These are phyloP conservation scores for Fulmarus glacialis DNA, from an alignment of 2,113 vertebrate genomes.

Conservation along the genomic window DNA sequence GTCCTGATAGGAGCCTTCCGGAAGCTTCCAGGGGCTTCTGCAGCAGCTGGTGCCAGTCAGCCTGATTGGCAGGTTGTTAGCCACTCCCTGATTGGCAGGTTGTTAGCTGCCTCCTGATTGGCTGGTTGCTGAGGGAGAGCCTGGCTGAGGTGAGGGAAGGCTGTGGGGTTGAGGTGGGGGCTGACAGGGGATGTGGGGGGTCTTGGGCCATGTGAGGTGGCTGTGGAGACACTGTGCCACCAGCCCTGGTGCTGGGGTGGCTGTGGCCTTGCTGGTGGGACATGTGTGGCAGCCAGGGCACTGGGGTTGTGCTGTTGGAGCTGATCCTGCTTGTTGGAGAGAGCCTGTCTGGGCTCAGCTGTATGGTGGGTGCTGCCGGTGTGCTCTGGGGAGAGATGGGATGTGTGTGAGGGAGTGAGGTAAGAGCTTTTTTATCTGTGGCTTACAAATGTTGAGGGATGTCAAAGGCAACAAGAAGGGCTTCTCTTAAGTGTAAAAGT, in stretches of 20 bases:
- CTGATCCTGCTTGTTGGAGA: not conserved
- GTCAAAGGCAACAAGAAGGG: not conserved
- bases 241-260: not conserved
- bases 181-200: rapidly evolving
- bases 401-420: not conserved
- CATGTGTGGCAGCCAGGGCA: not conserved
- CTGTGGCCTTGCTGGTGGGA: not conserved
- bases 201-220: not conserved
- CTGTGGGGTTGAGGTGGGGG: not conserved
- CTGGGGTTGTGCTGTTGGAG: not conserved
- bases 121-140: not conserved
- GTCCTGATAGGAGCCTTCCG: not conserved
- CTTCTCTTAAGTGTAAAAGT: not conserved
- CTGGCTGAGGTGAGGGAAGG: not conserved
- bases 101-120: not conserved
- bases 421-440: not conserved
- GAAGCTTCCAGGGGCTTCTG: not conserved
- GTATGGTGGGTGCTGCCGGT: not conserved
- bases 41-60: not conserved
- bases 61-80: no score
- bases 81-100: not conserved
- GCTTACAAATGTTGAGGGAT: no score
- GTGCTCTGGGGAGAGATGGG: not conserved
- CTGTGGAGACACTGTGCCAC: no score
- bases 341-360: not conserved